Conservation (phyloP, 2,888 invertebrate genomes). For the Leptopilina myrica region DNA sequence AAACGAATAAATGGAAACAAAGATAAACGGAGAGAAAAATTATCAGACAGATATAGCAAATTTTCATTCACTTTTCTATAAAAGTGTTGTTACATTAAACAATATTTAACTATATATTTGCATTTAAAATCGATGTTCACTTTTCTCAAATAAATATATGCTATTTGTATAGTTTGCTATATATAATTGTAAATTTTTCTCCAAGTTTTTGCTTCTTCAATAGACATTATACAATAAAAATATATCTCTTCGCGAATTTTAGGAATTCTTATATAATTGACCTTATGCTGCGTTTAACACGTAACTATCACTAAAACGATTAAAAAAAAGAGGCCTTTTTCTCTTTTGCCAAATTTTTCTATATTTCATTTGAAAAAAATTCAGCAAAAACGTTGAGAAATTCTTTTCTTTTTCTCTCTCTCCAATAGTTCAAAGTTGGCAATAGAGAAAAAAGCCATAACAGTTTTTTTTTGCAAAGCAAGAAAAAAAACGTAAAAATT, state of each 20-base stretch:
- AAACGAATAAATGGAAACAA: slow-evolving; percentile 42
- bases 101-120: slow-evolving; percentile 24
- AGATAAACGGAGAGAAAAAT: slow-evolving; percentile 44
- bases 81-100: slow-evolving; percentile 34
- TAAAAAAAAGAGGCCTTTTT: slow-evolving; percentile 52
- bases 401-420: not conserved
- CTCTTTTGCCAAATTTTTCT: not conserved
- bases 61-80: slow-evolving; percentile 1
- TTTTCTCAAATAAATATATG: not conserved
- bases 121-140: slow-evolving; percentile 23
- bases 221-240: slow-evolving; percentile 66
- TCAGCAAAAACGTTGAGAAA: not conserved
- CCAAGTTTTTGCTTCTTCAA: slow-evolving; percentile 46
- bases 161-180: slow-evolving; percentile 18
- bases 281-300: slow-evolving; percentile 49
- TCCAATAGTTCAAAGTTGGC: not conserved
- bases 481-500: not conserved
- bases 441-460: not conserved
- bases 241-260: slow-evolving; percentile 67
- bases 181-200: slow-evolving; percentile 25
- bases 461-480: not conserved
- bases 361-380: slow-evolving; percentile 36
- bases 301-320: slow-evolving; percentile 60
- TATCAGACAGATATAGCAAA: slow-evolving; percentile 28
- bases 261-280: slow-evolving; percentile 58